Base-by-base conservation (phyloP, 2,113 vertebrate species). In the Conger conger region DNA sequence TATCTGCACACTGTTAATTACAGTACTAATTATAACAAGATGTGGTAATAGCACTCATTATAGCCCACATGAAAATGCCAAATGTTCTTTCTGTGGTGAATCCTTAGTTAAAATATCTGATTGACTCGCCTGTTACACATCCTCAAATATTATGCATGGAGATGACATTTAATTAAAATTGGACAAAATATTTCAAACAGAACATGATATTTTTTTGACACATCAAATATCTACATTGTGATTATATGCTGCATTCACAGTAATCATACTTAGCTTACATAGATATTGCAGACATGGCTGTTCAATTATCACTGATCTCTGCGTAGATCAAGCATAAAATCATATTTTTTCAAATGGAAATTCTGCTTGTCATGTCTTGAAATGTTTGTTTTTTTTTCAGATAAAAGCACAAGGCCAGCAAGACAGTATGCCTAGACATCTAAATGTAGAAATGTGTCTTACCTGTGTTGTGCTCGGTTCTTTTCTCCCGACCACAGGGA, bases 391-490 rank as follows among this genome's bases (percentile, higher is more conserved):
- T 27, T 27, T 63, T 63, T 63, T 63, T 63, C 54, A 27, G 57
- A 63, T 7, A 63, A 23, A 63, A 76, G 36, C 40, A 45, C 30
- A 76, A 53, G 23, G 42, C 4, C 30, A 20, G 53, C 45, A 33
- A 80, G 4, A 33, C n/a, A 8, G 13, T 4, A 30, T 2, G 23
- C 27, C n/a, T 27, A n/a, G 8, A 42, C 40, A 18, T 16, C 1
- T 17, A 57, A 57, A 2, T 60, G 23, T 7, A 60, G 18, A 60
- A 57, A 27, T 73, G 6, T 33, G 87, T 83, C 94, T 96, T 94
- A 94, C 94, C 93, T 95, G 87, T 93, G 93, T 93, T 89, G 93
- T 68, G 91, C 88, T 90, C 90, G 90, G 93, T 93, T 94, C 77
- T 93, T 95, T 90, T 95, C 90, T 57, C 94, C 88, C 88, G 92